Base-by-base conservation (phyloP, 2,888 invertebrate genomes). In the Leptura quadrifasciata region DNA sequence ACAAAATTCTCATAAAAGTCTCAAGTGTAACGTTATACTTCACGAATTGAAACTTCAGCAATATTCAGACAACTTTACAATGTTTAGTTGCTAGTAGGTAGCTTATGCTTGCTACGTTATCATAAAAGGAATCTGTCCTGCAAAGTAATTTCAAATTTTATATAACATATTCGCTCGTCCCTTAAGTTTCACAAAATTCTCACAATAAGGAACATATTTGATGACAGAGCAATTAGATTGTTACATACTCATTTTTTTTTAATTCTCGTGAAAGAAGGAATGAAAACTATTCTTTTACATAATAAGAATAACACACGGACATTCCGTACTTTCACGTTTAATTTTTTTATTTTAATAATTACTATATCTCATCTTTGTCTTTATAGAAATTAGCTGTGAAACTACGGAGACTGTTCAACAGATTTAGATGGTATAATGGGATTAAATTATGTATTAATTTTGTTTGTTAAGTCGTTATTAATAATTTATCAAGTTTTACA, bases 301-400 rank as follows among this genome's bases (percentile, higher is more conserved):
- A 60, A 60, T n/a, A 27, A n/a, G 12, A 54, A 52, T 52, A 21
- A 21, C 6, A 60, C 12, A 17, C 24, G 15, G 3, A 57, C 24
- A 54, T 27, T 27, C 57, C 31, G 17, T 17, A 68, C 68, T 68
- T 68, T 68, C 68, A 68, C 68, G 12, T 68, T 68, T 54, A 12
- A 57, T 10, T 31, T 5, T 24, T 55, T 68, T 68, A 18, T n/a
- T 24, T 54, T 21, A 67, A 39, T 18, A 67, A 67, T 24, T 31
- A 17, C 27, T 21, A 24, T 17, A 17, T 55, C 68, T 55, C 55
- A 55, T 68, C 68, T 27, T 67, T 67, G 60, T 67, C 52, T 52
- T 68, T 10, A n/a, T 54, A 67, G 54, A 55, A 55, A 54, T 68
- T 54, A 47, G 15, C 47, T 47, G 47, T 47, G 47, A 47, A 47